Conservation (phyloP, 2,797 vertebrate species). For the Philypnodon macrostomus region DNA sequence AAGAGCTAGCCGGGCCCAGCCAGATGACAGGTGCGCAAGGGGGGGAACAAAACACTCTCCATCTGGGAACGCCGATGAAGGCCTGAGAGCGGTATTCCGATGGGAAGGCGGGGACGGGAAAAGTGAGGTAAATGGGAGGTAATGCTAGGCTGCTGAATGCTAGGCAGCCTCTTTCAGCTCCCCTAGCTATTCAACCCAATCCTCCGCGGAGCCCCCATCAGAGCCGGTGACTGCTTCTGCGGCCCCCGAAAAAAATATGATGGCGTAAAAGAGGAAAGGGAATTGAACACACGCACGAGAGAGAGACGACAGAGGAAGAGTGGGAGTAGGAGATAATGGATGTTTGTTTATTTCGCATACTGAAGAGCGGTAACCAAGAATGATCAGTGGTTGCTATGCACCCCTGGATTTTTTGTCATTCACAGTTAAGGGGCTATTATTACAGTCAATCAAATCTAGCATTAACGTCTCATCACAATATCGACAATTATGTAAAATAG, state of each 20-base stretch:
- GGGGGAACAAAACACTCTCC: constrained; percentile 75
- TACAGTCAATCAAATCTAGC: constrained; percentile 59
- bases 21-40: constrained; percentile 62
- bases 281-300: constrained; percentile 49
- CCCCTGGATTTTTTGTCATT: constrained; percentile 34
- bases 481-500: constrained; percentile 49
- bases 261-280: constrained; percentile 56
- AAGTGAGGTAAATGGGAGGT: constrained; percentile 74
- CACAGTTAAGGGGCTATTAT: constrained; percentile 25
- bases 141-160: constrained; percentile 66
- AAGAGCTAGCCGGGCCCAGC: constrained; percentile 58
- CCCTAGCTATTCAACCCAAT: constrained; percentile 68
- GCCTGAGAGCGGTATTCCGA: constrained; percentile 71
- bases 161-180: constrained; percentile 68
- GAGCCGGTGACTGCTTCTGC: constrained; percentile 60
- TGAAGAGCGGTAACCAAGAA: constrained; percentile 47
- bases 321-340: constrained; percentile 66
- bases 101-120: constrained; percentile 58
- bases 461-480: too few relatives aligned
- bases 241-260: constrained; percentile 60
- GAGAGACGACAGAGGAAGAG: constrained; percentile 44
- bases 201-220: constrained; percentile 71
- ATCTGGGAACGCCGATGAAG: constrained; percentile 69
- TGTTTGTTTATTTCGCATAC: constrained; percentile 69
- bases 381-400: constrained; percentile 52